phyloP scores from a whole-genome alignment of 2,888 invertebrate genomes.

The Nemotelus pantherinus region DNA sequence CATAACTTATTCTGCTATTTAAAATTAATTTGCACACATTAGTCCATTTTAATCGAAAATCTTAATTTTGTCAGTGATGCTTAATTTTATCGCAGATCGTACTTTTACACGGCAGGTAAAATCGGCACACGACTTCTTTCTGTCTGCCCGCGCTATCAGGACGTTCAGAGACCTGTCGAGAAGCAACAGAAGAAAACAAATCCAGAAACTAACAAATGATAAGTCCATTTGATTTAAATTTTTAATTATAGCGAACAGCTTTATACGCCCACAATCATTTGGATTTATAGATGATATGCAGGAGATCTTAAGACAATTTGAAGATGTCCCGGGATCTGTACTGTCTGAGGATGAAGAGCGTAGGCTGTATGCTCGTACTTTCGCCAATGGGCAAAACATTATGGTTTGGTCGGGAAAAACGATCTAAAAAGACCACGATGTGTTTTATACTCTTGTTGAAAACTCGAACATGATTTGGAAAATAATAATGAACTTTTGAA shows the following conservation, averaged over 20 bases:
- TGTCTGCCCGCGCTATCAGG: not conserved
- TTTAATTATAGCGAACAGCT: slow-evolving; percentile 56
- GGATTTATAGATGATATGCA: slow-evolving; percentile 53
- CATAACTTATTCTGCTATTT: too few relatives aligned
- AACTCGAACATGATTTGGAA: too few relatives aligned
- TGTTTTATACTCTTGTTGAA: too few relatives aligned
- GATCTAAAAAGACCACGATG: too few relatives aligned
- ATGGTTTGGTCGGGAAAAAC: too few relatives aligned
- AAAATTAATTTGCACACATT: too few relatives aligned
- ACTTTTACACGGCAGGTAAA: not conserved
- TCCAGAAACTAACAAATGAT: slow-evolving; percentile 53
- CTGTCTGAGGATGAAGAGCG: slow-evolving; percentile 27
- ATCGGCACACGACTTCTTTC: slow-evolving; percentile 38
- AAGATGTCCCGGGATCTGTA: slow-evolving; percentile 36
- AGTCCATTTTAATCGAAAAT: too few relatives aligned
- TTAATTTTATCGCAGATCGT: too few relatives aligned
- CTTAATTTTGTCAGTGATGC: too few relatives aligned
- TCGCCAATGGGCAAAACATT: too few relatives aligned
- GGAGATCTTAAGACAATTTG: slow-evolving; percentile 46
- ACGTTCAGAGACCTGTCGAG: slow-evolving; percentile 12
- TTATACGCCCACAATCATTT: slow-evolving; percentile 56
- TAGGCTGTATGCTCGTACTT: slow-evolving; percentile 25
- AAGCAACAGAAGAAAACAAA: slow-evolving; percentile 30
- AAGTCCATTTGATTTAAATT: slow-evolving; percentile 57
- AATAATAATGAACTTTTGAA: too few relatives aligned